phyloP scores from a whole-genome alignment of 1,140 invertebrate genomes.

The Eumeta japonica region DNA sequence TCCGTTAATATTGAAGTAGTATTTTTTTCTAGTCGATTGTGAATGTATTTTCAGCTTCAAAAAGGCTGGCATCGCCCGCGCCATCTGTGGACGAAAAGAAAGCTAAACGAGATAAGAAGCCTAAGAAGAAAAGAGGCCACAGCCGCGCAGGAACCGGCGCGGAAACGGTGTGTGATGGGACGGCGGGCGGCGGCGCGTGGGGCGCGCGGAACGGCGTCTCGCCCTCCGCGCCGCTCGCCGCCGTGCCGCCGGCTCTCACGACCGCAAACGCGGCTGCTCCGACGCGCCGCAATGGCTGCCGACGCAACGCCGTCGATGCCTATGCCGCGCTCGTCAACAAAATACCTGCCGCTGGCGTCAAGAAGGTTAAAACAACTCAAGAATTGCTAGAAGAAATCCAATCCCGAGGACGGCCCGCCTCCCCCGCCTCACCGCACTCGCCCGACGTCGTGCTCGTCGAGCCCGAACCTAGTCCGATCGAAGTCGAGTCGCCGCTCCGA shows the following conservation, averaged over 20 bases:
- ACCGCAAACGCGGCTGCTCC: constrained; percentile 30
- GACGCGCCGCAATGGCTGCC: constrained; percentile 5
- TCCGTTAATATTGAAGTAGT: no score
- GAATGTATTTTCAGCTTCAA: constrained; percentile 35
- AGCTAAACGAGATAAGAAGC: constrained; percentile 50
- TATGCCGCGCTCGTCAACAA: constrained; percentile 35
- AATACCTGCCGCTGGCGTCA: constrained; percentile 35
- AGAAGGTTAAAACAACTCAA: constrained; percentile 48
- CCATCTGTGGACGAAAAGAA: constrained; percentile 39
- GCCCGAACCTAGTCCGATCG: constrained; percentile 33
- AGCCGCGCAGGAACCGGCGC: constrained; percentile 33
- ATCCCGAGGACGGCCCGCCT: constrained; percentile 26
- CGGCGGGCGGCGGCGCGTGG: constrained; percentile 13
- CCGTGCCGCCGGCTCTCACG: constrained; percentile 22
- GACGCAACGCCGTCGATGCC: constrained; percentile 20
- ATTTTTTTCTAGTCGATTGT: no score
- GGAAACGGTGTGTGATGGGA: constrained; percentile 28
- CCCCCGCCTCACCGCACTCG: constrained; percentile 15
- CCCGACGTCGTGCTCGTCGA: constrained; percentile 52
- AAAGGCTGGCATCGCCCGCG: constrained; percentile 28
- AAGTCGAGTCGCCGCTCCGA: constrained; percentile 34
- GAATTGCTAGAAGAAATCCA: constrained; percentile 54
- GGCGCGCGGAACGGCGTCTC: constrained; percentile 29
- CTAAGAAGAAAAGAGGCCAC: constrained; percentile 43
- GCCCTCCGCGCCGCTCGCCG: constrained; percentile 22